Evolutionary conservation across 2,113 vertebrate species (phyloP).

Genomic region (Sisor rabdophorus): DNA sequence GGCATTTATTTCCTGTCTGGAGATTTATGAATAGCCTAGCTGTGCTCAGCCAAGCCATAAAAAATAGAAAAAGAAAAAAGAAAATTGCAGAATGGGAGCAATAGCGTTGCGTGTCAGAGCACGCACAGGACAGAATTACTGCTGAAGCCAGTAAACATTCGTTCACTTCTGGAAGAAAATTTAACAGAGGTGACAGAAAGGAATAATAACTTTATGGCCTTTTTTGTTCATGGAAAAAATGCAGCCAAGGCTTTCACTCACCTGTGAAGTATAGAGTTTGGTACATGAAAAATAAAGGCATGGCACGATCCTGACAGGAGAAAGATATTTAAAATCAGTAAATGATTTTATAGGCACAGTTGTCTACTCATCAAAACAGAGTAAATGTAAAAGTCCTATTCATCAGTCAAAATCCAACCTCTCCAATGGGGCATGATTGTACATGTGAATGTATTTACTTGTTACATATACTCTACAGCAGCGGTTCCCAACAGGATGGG

Average conservation of each 20-base stretch:
- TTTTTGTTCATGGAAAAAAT: constrained; percentile 23
- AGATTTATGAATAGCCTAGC: constrained; percentile 48
- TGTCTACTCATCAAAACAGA: constrained; percentile 3
- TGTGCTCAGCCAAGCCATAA: constrained; percentile 31
- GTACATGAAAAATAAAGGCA: neutral
- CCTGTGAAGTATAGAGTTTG: neutral
- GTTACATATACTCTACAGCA: no score
- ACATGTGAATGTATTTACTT: no score
- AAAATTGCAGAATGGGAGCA: constrained; percentile 19
- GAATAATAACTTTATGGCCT: constrained; percentile 29
- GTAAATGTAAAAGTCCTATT: neutral
- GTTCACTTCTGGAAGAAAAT: constrained; percentile 33
- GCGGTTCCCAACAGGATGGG: no score
- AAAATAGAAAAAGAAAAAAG: constrained; percentile 27
- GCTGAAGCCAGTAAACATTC: constrained; percentile 26
- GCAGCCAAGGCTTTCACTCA: neutral
- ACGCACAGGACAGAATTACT: constrained; percentile 17
- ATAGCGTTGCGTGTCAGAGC: constrained; percentile 21
- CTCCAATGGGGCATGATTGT: no score
- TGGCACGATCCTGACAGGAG: neutral
- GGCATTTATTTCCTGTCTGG: constrained; percentile 48
- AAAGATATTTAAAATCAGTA: constrained; percentile 21
- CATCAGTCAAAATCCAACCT: no score
- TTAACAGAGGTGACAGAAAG: constrained; percentile 37
- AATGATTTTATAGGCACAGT: neutral